These are phyloP conservation scores for Sinhomidia bicolor DNA, from an alignment of 2,888 invertebrate species.

Conservation along the genomic window DNA sequence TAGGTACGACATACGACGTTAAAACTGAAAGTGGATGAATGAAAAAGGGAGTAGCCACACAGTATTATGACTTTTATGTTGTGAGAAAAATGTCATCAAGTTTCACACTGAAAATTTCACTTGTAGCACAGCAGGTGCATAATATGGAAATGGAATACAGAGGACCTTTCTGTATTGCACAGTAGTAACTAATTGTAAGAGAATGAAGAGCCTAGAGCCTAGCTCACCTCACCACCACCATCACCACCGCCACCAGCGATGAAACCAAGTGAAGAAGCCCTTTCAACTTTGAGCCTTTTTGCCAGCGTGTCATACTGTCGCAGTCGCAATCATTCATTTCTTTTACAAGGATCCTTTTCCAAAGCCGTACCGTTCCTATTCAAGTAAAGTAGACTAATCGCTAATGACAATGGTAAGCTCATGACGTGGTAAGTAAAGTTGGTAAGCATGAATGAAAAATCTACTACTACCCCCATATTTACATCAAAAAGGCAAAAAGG, in stretches of 20 bases:
- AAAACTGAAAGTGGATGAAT: slow-evolving; percentile 23
- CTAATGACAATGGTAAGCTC: neutral
- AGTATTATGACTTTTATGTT: neutral
- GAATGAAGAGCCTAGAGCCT: neutral
- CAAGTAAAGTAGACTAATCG: neutral
- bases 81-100: slow-evolving; percentile 66
- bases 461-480: too few species aligned
- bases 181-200: neutral
- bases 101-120: slow-evolving; percentile 49
- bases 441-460: neutral
- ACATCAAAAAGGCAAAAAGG: too few species aligned
- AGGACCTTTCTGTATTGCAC: neutral
- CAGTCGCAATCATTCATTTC: neutral
- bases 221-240: too few species aligned
- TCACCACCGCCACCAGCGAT: neutral
- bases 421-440: too few species aligned
- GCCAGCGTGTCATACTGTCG: neutral
- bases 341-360: slow-evolving; percentile 46
- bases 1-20: neutral
- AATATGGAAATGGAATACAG: neutral
- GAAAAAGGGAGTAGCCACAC: slow-evolving; percentile 29
- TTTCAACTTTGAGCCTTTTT: slow-evolving; percentile 28
- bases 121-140: neutral
- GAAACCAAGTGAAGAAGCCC: neutral
- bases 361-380: neutral